Percentiles rank a stretch among this genome's conserved stretches.
These are phyloP conservation scores for Tenebrosternarchus preto DNA, from an alignment of 2,113 vertebrate species.

Conservation along the genomic window DNA sequence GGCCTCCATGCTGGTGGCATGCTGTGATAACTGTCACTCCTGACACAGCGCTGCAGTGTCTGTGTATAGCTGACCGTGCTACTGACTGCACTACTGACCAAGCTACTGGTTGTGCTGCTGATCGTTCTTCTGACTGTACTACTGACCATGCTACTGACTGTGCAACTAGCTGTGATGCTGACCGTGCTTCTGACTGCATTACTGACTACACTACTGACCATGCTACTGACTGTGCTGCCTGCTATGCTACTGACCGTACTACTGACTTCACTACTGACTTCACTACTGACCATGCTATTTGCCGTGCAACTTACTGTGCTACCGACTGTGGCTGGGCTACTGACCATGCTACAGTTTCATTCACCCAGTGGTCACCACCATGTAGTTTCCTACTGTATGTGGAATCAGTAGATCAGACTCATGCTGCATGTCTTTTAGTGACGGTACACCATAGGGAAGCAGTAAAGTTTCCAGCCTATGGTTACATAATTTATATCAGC, in stretches of 20 bases:
- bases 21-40: slow-evolving; percentile 22
- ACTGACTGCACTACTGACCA: neutral
- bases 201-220: no score
- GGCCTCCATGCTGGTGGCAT: slow-evolving; percentile 25
- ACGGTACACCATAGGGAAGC: slow-evolving; percentile 33
- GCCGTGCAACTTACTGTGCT: no score
- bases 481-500: slow-evolving; percentile 80
- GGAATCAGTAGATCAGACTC: neutral
- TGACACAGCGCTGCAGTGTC: neutral
- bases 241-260: no score
- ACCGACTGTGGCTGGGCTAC: no score
- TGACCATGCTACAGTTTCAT: neutral
- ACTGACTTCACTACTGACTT: no score
- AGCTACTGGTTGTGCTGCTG: neutral
- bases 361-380: neutral
- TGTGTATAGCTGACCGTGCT: neutral
- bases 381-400: neutral
- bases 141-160: no score
- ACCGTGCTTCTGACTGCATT: no score
- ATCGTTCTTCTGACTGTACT: no score
- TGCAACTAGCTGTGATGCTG: no score
- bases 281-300: no score
- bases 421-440: slow-evolving; percentile 53
- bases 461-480: slow-evolving; percentile 61
- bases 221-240: no score